Base-by-base conservation (phyloP, 2,797 vertebrate species). In the Malurus leucopterus region DNA sequence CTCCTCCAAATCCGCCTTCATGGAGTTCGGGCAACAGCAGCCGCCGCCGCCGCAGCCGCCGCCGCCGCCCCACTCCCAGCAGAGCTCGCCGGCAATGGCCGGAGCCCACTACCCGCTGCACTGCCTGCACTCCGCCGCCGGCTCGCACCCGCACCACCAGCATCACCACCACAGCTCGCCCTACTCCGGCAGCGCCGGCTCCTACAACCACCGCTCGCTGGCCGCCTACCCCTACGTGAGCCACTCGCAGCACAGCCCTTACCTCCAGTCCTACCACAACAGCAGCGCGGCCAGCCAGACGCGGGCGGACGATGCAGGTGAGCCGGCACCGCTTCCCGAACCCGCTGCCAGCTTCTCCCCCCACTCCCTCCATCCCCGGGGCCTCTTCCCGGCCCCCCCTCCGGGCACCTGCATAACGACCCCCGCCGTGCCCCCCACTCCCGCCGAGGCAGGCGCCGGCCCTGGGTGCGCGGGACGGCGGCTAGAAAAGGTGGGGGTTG, bases 1-100 rank as follows among this genome's bases (percentile, higher is more conserved):
- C 98, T 99, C 99, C 96, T 99, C 99, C 97, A 99, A 99, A 98
- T 99, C 99, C 95, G 99, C 99, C 95, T 99, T 99, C 98, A 99
- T 99, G 99, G 99, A 99, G 98, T 99, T 99, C 98, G 99, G 99
- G 97, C 99, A 99, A 96, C 97, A 97, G 91, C 96, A 96, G 88
- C 96, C 93, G 82, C 96, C 94, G 72, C 96, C 93, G 43, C 96
- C 84, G 57, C 96, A 82, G 54, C 95, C 92, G 36, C 96, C 91
- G 26, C 96, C 86, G 32, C 96, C 88, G 17, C 95, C 93, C 57
- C 94, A 93, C 68, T 93, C 94, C 53, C 95, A 94, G 85, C 98
- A 98, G 97, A 99, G 98, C 98, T 99, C 99, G 94, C 99, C 99
- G 97, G 99, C 98, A 95, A 99, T 99, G 99, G 98, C 98, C 92